These are phyloP conservation scores for Dexiosoma caninum DNA, from an alignment of 2,888 invertebrate genomes.

Conservation along the genomic window DNA sequence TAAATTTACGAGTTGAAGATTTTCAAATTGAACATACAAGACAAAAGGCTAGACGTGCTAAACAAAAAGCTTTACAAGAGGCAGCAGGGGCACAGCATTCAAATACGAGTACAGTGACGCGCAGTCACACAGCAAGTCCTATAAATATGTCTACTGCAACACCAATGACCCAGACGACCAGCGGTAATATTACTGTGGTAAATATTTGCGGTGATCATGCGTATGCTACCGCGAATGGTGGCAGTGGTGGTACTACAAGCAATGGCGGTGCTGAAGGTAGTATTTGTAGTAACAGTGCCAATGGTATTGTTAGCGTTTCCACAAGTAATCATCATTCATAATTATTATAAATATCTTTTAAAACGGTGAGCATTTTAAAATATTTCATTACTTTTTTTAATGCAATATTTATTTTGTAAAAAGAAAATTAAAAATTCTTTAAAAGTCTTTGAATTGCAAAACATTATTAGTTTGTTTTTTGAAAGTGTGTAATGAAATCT, in stretches of 20 bases:
- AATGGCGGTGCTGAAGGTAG: slow-evolving; percentile 35
- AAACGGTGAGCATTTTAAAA: slow-evolving; percentile 56
- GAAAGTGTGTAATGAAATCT: neutral
- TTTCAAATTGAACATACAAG: slow-evolving; percentile 93
- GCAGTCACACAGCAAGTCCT: slow-evolving; percentile 55
- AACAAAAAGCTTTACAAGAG: slow-evolving; percentile 74
- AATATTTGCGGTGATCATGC: slow-evolving; percentile 51
- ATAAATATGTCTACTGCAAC: slow-evolving; percentile 49
- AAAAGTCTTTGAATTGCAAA: neutral
- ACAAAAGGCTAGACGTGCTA: slow-evolving; percentile 79
- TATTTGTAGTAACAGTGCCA: slow-evolving; percentile 44
- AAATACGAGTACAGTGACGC: slow-evolving; percentile 54
- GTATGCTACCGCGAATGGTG: slow-evolving; percentile 37
- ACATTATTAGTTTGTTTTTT: neutral
- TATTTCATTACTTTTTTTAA: neutral
- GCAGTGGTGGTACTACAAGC: slow-evolving; percentile 16
- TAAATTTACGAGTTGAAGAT: slow-evolving; percentile 91
- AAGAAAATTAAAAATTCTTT: slow-evolving; percentile 18
- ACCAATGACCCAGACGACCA: slow-evolving; percentile 40
- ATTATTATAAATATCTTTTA: slow-evolving; percentile 30
- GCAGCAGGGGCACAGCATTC: slow-evolving; percentile 55
- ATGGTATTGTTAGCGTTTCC: slow-evolving; percentile 54
- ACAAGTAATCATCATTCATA: slow-evolving; percentile 52
- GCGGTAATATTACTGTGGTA: slow-evolving; percentile 58
- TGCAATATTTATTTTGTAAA: neutral